Base-by-base conservation (phyloP, 2,888 invertebrate species). In the Clepsis dumicolana region DNA sequence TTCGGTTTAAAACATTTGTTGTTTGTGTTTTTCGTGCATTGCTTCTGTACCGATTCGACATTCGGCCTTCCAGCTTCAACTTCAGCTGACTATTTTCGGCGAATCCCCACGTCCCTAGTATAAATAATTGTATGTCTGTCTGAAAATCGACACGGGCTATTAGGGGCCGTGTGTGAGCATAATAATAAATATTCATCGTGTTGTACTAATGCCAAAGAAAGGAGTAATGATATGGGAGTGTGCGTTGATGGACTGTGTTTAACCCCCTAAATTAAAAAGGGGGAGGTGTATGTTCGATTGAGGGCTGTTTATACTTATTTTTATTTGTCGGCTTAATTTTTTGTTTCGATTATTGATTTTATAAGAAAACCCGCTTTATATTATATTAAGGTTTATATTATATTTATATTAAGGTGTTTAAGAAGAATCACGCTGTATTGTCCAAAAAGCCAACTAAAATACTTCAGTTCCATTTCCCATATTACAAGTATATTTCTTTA, bases 121-220 rank as follows among this genome's bases (percentile, higher is more conserved):
- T 38, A 63, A 65, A 72, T 72, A 65, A 73, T 70, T 69, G 62
- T 70, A 71, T 66, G 60, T 57, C 52, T 73, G 76, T 78, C 74
- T 74, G 74, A 76, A 73, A 75, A 79, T 73, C 79, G 80, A 80
- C 80, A 81, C 82, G 85, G 79, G 79, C 85, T 88, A 86, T 88
- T 87, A 88, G 82, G 76, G 81, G 77, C 71, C 77, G 73, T 78
- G 76, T 75, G 74, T 73, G 65, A 75, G 73, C 74, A 79, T 79
- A 72, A 80, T 82, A 80, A 84, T 85, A 86, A 85, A 87, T 88
- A 86, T 87, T 87, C 88, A 87, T 87, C 82, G 80, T 75, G 77
- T 77, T 80, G 79, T 80, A 77, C 78, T 82, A 82, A 83, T 83
- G 81, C 76, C 82, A 82, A 81, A 80, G 79, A 79, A 83, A 84